Percentiles rank a stretch among this genome's conserved stretches.
These are phyloP conservation scores for Megaceryle torquata DNA, from an alignment of 2,113 vertebrate species.

Conservation along the genomic window DNA sequence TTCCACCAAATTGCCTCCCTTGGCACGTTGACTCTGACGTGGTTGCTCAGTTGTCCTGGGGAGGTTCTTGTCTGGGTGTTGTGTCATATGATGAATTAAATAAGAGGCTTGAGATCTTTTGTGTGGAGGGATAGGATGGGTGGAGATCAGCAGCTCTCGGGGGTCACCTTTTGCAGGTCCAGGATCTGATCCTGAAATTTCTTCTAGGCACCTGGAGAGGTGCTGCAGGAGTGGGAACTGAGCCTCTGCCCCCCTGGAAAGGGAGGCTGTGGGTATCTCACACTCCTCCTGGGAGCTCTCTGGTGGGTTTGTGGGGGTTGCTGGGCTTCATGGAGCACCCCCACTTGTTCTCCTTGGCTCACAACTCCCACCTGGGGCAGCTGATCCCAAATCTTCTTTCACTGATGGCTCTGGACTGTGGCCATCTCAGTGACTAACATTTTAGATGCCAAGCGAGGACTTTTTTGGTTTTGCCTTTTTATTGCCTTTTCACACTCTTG, in stretches of 20 bases:
- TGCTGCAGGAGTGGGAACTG: neutral
- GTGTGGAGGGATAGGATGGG: neutral
- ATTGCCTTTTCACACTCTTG: neutral
- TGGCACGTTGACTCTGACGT: accelerated
- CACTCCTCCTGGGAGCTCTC: neutral
- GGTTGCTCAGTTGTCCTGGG: neutral
- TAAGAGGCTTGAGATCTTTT: neutral
- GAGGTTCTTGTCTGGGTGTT: no score
- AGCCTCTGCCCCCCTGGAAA: neutral
- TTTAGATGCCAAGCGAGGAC: neutral
- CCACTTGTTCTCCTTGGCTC: neutral
- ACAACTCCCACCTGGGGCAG: neutral
- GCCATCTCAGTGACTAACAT: neutral
- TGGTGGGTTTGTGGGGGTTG: neutral
- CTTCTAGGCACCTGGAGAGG: neutral
- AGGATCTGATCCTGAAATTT: neutral
- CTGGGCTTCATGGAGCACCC: neutral
- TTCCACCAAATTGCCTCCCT: neutral
- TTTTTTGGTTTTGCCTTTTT: neutral
- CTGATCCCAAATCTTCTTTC: neutral
- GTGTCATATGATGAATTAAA: neutral
- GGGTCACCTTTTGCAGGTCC: neutral
- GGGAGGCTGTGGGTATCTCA: neutral
- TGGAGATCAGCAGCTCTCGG: neutral
- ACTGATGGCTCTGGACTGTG: accelerated